A percentile compares a stretch with the other conserved stretches of the same genome.
Evolutionary conservation across 2,113 vertebrate genomes (phyloP).

Genomic region (Lepidothrix coronata): DNA sequence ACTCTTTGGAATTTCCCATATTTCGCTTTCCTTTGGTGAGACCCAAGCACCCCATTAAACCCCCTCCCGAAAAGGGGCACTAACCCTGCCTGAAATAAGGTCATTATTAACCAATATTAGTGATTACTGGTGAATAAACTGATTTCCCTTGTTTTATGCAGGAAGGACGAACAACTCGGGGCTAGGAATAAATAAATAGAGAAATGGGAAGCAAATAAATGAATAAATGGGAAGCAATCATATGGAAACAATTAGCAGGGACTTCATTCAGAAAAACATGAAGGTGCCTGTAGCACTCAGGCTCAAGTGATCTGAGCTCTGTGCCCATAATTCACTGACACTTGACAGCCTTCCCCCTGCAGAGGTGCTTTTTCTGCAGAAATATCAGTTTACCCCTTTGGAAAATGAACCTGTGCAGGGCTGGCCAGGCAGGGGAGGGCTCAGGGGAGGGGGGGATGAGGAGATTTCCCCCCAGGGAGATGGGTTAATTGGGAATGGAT

Average conservation of each 20-base stretch:
- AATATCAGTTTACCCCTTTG: conserved; percentile 80
- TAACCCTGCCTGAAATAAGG: neutral
- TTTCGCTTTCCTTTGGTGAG: neutral
- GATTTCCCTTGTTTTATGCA: conserved; percentile 26
- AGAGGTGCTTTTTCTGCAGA: conserved; percentile 75
- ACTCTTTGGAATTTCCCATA: neutral
- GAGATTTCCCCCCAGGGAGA: neutral
- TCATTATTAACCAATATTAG: neutral
- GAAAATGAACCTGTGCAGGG: conserved; percentile 73
- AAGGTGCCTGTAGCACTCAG: conserved; percentile 75
- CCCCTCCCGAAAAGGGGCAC: neutral
- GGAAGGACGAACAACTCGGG: neutral
- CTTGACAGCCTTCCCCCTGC: conserved; percentile 70
- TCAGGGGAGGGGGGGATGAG: conserved; percentile 59
- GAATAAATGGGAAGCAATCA: conserved; percentile 21
- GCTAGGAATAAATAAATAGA: neutral
- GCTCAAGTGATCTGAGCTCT: conserved; percentile 70
- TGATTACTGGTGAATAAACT: neutral
- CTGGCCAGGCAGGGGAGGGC: conserved; percentile 52
- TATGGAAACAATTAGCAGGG: conserved; percentile 77
- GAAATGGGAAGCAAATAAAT: neutral
- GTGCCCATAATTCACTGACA: conserved; percentile 77
- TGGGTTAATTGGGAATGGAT: neutral
- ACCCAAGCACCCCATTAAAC: neutral
- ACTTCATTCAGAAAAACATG: conserved; percentile 73